Percentiles rank a stretch among this genome's conserved stretches.
These are phyloP conservation scores for Brachyptera putata DNA, from an alignment of 2,888 invertebrate species.

Conservation along the genomic window DNA sequence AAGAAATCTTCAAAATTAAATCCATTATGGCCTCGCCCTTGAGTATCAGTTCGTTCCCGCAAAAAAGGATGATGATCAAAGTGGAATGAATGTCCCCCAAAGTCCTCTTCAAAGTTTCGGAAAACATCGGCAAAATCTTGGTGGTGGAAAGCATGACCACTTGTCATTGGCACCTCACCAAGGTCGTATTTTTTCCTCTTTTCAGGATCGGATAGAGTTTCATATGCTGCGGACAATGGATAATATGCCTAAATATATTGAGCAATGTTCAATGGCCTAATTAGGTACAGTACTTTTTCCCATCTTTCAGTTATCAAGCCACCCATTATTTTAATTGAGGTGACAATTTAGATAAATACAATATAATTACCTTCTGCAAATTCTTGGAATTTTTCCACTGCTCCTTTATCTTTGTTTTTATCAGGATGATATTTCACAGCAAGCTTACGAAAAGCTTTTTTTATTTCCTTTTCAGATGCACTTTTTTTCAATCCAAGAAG, in stretches of 20 bases:
- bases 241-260: too few species aligned
- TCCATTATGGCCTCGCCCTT: too few species aligned
- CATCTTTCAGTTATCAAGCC: background rate
- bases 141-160: slow-evolving; percentile 26
- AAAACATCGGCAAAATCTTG: slow-evolving; percentile 36
- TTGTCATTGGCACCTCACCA: slow-evolving; percentile 29
- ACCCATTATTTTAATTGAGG: too few species aligned
- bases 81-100: slow-evolving; percentile 25
- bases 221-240: slow-evolving; percentile 32
- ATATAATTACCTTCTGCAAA: slow-evolving; percentile 48
- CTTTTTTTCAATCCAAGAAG: slow-evolving; percentile 45
- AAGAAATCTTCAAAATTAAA: too few species aligned
- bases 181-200: slow-evolving; percentile 34
- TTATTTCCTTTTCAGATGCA: slow-evolving; percentile 48
- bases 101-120: slow-evolving; percentile 31
- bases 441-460: slow-evolving; percentile 49
- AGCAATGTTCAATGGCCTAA: background rate
- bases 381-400: slow-evolving; percentile 49
- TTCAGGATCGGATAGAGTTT: slow-evolving; percentile 32
- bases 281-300: background rate
- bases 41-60: too few species aligned
- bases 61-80: too few species aligned
- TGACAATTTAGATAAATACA: too few species aligned
- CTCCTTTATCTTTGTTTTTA: slow-evolving; percentile 47
- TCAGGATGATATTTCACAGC: slow-evolving; percentile 52